Percentiles rank a stretch among this genome's conserved stretches.
Conservation (phyloP, 2,797 vertebrate genomes). For the Furcifer pardalis region DNA sequence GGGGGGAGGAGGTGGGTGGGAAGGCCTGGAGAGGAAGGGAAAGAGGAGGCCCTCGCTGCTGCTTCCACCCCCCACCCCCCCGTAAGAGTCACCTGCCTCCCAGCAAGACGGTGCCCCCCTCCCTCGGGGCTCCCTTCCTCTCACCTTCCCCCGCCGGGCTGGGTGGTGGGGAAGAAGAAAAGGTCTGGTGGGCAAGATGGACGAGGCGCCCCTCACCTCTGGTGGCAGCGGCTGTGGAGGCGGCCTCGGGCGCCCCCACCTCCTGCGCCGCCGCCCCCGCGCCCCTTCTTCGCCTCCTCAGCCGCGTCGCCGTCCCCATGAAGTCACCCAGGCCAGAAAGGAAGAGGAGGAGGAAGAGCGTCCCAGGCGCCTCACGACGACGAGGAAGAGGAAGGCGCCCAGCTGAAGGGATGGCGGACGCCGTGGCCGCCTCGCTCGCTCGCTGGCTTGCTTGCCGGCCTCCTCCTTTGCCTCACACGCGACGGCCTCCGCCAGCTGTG, state of each 20-base stretch:
- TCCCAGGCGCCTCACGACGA: constrained; percentile 36
- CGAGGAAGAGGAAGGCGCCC: not conserved
- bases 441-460: too few species aligned
- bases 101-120: constrained; percentile 6
- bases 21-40: not conserved
- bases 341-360: too few species aligned
- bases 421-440: not conserved
- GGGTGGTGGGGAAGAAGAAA: too few species aligned
- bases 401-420: not conserved
- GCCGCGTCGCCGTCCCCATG: constrained; percentile 58
- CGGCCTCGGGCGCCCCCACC: too few species aligned
- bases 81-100: not conserved
- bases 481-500: too few species aligned
- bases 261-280: constrained; percentile 42
- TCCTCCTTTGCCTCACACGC: too few species aligned
- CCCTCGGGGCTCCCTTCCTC: constrained; percentile 55
- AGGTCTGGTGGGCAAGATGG: too few species aligned
- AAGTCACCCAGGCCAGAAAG: too few species aligned
- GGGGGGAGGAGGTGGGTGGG: constrained; percentile 40
- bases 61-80: not conserved
- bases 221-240: too few species aligned
- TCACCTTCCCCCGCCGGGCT: constrained; percentile 38
- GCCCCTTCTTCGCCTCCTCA: constrained; percentile 23
- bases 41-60: not conserved
- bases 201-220: too few species aligned